These are phyloP conservation scores for Ranitomeya variabilis DNA, from an alignment of 2,113 vertebrate genomes.

Conservation along the genomic window DNA sequence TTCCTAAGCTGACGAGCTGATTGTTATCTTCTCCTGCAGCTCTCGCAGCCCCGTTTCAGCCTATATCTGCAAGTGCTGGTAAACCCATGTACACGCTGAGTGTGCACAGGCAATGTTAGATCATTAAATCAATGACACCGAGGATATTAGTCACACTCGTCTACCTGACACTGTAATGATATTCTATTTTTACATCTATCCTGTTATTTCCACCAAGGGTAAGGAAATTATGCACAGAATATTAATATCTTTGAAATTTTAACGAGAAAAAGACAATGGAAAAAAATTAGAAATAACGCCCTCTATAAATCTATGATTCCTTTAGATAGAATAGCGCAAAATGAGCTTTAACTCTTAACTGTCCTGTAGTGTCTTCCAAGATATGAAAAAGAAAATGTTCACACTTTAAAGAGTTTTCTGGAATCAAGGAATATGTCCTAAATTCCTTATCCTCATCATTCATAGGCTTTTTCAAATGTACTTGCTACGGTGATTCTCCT, in stretches of 20 bases:
- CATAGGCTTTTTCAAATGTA: too few relatives aligned
- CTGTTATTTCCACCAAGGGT: constrained; percentile 69
- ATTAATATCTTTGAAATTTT: constrained; percentile 73
- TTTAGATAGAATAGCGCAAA: neutral
- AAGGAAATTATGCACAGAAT: constrained; percentile 73
- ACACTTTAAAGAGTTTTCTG: neutral
- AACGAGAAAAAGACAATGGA: constrained; percentile 59
- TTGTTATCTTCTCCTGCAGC: constrained; percentile 64
- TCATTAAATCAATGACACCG: constrained; percentile 74
- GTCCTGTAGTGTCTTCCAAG: neutral
- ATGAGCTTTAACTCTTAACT: neutral
- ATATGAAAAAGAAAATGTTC: neutral
- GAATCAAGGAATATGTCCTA: too few relatives aligned
- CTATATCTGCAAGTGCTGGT: constrained; percentile 62
- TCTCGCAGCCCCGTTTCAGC: constrained; percentile 61
- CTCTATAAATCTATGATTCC: constrained; percentile 59
- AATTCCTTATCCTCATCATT: too few relatives aligned
- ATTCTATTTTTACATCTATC: constrained; percentile 74
- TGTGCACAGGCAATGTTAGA: constrained; percentile 68
- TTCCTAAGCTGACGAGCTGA: constrained; percentile 62
- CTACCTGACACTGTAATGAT: constrained; percentile 71
- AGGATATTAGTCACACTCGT: constrained; percentile 74
- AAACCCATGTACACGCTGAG: constrained; percentile 66
- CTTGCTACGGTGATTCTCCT: too few relatives aligned
- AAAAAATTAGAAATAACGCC: constrained; percentile 62